These are phyloP conservation scores for Columba janthina DNA, from an alignment of 2,113 vertebrate species.

Conservation along the genomic window DNA sequence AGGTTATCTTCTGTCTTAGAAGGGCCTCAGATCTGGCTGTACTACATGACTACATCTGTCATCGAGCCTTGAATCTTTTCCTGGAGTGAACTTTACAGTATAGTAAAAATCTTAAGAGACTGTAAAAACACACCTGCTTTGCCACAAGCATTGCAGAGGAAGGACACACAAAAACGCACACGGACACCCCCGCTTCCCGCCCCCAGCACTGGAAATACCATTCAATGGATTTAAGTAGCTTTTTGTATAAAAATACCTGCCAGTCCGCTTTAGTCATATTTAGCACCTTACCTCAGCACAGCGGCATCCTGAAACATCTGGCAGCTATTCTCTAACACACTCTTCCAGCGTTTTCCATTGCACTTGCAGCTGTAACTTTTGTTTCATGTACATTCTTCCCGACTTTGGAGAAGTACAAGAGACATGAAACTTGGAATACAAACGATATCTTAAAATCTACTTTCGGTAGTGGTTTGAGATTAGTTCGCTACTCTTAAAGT, in stretches of 20 bases:
- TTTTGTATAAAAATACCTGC: background rate
- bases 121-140: background rate
- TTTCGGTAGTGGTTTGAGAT: background rate
- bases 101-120: background rate
- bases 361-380: background rate
- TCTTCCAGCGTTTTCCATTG: background rate
- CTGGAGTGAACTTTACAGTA: background rate
- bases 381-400: background rate
- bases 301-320: background rate
- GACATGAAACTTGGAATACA: background rate
- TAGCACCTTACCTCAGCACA: background rate
- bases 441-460: background rate
- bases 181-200: rapidly evolving
- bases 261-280: background rate
- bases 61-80: background rate
- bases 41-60: background rate
- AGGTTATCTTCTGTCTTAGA: background rate
- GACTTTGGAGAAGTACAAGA: background rate
- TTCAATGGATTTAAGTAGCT: background rate
- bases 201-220: background rate
- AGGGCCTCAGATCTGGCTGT: background rate
- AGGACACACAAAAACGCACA: background rate
- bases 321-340: background rate
- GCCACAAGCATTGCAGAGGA: background rate
- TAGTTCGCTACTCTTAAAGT: background rate